phyloP scores from a whole-genome alignment of 1,140 invertebrate species.

The Penaeus vannamei region DNA sequence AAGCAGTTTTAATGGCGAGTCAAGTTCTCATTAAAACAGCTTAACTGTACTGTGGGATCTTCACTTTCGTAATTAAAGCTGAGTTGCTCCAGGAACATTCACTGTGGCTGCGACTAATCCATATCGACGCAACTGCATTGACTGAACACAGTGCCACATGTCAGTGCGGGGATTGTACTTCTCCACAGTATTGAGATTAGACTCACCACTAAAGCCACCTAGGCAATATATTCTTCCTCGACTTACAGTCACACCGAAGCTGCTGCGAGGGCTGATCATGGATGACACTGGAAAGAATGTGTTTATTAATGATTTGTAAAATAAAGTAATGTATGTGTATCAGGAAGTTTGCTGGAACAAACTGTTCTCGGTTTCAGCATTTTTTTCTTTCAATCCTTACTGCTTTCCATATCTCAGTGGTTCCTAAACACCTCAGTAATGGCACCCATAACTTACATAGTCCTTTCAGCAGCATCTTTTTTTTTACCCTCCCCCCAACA shows the following conservation, averaged over 20 bases:
- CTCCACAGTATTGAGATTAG: constrained; percentile 74
- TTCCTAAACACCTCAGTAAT: too few species aligned
- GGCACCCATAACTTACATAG: too few species aligned
- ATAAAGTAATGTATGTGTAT: constrained; percentile 69
- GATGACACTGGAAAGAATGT: constrained; percentile 70
- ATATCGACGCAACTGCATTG: constrained; percentile 71
- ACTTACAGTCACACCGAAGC: constrained; percentile 70
- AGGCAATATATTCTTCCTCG: constrained; percentile 73
- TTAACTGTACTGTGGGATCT: too few species aligned
- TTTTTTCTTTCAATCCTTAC: too few species aligned
- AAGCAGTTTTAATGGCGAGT: too few species aligned
- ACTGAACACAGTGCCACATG: constrained; percentile 72
- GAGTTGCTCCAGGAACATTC: constrained; percentile 64
- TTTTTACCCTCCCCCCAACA: too few species aligned
- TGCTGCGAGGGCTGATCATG: constrained; percentile 70
- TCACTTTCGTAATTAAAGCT: too few species aligned
- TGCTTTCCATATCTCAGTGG: too few species aligned
- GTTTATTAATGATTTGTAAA: constrained; percentile 39
- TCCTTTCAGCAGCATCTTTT: too few species aligned
- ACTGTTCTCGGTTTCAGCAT: too few species aligned
- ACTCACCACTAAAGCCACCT: constrained; percentile 74
- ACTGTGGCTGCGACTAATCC: constrained; percentile 69
- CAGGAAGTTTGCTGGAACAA: constrained; percentile 8
- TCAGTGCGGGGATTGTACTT: constrained; percentile 73
- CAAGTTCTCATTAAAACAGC: too few species aligned